Evolutionary conservation across 1,140 invertebrate genomes (phyloP).

Genomic region (Aradophagus sp.): DNA sequence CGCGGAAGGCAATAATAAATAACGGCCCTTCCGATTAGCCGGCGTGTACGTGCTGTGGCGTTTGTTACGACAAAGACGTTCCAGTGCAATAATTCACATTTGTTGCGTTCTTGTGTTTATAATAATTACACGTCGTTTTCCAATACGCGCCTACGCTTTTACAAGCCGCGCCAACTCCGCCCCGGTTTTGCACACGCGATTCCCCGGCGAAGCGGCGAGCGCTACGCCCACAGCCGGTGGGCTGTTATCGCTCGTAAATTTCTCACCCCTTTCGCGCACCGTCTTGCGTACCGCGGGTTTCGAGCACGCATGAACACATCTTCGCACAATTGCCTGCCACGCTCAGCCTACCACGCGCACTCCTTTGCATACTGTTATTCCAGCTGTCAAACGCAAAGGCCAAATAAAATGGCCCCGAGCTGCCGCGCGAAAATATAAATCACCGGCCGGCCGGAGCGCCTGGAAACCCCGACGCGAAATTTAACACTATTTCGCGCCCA

Average conservation of each 20-base stretch:
- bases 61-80: constrained; percentile 39
- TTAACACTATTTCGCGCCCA: too few species aligned
- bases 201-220: constrained; percentile 18
- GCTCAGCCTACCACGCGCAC: constrained; percentile 22
- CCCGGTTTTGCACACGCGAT: constrained; percentile 42
- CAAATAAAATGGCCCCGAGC: constrained; percentile 33
- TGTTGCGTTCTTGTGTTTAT: constrained; percentile 37
- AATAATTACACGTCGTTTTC: constrained; percentile 49
- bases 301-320: constrained; percentile 40
- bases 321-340: constrained; percentile 41
- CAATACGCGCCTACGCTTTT: constrained; percentile 38
- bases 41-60: constrained; percentile 22
- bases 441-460: too few species aligned
- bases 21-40: constrained; percentile 42
- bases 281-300: constrained; percentile 36
- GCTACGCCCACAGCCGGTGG: constrained; percentile 35
- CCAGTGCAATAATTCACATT: constrained; percentile 42
- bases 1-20: constrained; percentile 29
- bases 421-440: constrained; percentile 27
- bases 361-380: constrained; percentile 38
- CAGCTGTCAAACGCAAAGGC: constrained; percentile 37
- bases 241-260: constrained; percentile 50
- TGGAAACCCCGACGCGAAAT: too few species aligned
- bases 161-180: constrained; percentile 28
- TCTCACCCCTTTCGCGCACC: constrained; percentile 29